phyloP scores from a whole-genome alignment of 2,113 vertebrate genomes.

The Prolemur simus region DNA sequence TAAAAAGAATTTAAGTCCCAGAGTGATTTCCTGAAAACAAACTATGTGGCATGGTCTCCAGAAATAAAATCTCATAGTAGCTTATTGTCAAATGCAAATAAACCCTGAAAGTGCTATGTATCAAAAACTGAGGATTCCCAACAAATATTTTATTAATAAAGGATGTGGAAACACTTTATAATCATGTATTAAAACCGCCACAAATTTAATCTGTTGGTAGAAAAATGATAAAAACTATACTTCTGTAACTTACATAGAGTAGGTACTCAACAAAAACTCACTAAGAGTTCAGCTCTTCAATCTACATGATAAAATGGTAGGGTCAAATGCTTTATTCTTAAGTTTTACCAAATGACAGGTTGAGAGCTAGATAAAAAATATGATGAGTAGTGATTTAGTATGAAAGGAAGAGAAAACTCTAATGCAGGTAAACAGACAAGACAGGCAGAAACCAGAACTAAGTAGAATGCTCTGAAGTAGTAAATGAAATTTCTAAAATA shows the following conservation, averaged over 20 bases:
- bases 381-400: neutral
- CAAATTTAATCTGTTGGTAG: slow-evolving; percentile 20
- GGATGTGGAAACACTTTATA: neutral
- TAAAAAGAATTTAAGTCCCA: neutral
- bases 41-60: neutral
- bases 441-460: neutral
- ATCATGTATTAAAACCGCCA: neutral
- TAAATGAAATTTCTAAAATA: neutral
- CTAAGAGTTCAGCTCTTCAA: neutral
- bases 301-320: neutral
- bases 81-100: neutral
- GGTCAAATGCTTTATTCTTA: neutral
- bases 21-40: neutral
- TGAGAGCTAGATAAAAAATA: neutral
- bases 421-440: neutral
- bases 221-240: neutral
- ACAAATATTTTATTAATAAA: neutral
- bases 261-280: neutral
- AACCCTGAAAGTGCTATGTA: neutral
- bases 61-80: neutral
- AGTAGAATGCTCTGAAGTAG: neutral
- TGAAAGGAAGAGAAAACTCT: neutral
- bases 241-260: neutral
- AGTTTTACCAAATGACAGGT: neutral
- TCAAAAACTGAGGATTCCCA: neutral